A percentile compares a stretch with the other conserved stretches of the same genome.
Conservation (phyloP, 1,140 invertebrate species). For the Sesamia nonagrioides region DNA sequence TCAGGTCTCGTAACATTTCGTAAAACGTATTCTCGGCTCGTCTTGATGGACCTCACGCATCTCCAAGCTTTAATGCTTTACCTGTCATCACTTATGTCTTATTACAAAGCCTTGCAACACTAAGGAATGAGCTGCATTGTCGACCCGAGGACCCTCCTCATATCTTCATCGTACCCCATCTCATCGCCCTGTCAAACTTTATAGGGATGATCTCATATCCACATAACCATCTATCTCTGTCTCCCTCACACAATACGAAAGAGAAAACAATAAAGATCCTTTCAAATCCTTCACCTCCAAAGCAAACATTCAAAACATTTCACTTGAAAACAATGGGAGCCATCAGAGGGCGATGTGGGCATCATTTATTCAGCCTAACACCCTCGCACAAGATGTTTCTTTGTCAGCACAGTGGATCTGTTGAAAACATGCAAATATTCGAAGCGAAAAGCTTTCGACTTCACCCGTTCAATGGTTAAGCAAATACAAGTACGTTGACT, state of each 20-base stretch:
- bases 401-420: constrained; percentile 44
- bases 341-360: constrained; percentile 44
- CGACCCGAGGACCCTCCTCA: constrained; percentile 19
- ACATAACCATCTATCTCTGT: constrained; percentile 30
- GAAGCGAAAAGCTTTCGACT: constrained; percentile 45
- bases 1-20: not conserved
- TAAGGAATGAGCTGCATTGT: constrained; percentile 35
- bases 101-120: constrained; percentile 31
- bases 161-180: constrained; percentile 31
- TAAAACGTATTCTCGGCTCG: not conserved
- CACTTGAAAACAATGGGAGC: constrained; percentile 50
- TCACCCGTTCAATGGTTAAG: constrained; percentile 52
- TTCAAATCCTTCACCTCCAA: constrained; percentile 46
- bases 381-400: constrained; percentile 47
- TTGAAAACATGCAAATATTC: constrained; percentile 47
- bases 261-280: constrained; percentile 49
- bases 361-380: constrained; percentile 51
- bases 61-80: not conserved
- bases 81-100: constrained; percentile 29
- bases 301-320: constrained; percentile 50
- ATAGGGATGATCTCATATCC: constrained; percentile 35
- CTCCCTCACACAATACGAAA: constrained; percentile 33
- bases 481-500: constrained; percentile 48
- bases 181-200: constrained; percentile 38
- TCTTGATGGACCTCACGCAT: not conserved